These are phyloP conservation scores for Phylloscopus whistleri DNA, from an alignment of 2,113 vertebrate genomes.

Conservation along the genomic window DNA sequence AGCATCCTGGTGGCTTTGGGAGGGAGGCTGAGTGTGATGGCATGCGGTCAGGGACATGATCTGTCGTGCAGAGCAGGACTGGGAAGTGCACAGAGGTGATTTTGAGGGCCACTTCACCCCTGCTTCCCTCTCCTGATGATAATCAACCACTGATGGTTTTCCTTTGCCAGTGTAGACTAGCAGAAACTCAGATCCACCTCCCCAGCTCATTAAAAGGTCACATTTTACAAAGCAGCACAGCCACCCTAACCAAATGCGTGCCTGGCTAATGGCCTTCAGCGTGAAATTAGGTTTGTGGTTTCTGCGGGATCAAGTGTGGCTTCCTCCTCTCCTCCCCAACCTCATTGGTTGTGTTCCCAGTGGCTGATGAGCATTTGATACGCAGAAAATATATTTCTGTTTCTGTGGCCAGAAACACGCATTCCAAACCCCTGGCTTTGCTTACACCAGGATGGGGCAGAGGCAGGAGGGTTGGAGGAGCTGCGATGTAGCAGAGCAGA, in stretches of 20 bases:
- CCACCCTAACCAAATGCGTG: neutral
- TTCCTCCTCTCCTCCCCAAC: neutral
- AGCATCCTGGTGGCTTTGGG: neutral
- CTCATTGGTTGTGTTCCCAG: neutral
- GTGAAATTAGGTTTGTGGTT: neutral
- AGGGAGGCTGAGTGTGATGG: neutral
- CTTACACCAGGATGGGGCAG: accelerated
- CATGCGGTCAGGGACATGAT: accelerated
- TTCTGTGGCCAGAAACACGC: accelerated
- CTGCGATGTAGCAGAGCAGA: neutral
- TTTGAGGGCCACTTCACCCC: neutral
- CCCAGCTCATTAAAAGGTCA: neutral
- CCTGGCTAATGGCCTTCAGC: neutral
- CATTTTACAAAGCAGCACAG: neutral
- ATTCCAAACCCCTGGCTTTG: neutral
- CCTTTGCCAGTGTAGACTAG: neutral
- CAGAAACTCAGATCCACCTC: neutral
- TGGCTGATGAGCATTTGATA: neutral
- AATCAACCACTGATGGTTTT: neutral
- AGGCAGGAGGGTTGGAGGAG: neutral
- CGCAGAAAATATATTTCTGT: neutral
- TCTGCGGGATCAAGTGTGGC: neutral
- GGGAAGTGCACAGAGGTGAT: neutral
- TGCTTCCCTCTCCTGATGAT: neutral
- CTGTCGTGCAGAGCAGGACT: accelerated